Conservation (phyloP, 2,113 vertebrate species). For the Pluvianellus socialis region DNA sequence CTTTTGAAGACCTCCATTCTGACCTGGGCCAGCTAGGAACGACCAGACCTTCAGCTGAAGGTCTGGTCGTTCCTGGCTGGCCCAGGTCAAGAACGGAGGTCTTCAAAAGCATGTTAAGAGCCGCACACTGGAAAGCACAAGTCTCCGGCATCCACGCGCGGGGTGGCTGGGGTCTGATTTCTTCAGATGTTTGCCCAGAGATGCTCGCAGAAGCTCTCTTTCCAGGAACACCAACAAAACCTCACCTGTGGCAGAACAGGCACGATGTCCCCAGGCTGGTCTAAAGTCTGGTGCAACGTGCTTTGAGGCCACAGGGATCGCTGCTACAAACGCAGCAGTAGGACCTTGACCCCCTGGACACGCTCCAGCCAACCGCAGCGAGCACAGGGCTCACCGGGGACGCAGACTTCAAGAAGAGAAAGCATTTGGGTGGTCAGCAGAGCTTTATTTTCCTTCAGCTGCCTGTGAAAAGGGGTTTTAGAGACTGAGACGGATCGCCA, state of each 20-base stretch:
- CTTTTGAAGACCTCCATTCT: not conserved
- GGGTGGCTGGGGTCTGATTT: not conserved
- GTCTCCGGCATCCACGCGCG: not conserved
- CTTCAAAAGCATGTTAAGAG: not conserved
- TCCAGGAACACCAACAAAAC: not conserved
- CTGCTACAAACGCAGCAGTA: not conserved
- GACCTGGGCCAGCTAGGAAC: not conserved
- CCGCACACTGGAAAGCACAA: not conserved
- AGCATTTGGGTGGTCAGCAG: not conserved
- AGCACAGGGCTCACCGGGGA: not conserved
- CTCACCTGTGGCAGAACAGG: no score
- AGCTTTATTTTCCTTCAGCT: not conserved
- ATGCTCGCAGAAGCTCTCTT: not conserved
- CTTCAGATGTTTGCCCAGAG: not conserved
- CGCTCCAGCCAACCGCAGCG: not conserved
- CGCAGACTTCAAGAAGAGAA: not conserved
- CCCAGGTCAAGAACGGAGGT: no score
- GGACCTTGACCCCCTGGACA: not conserved
- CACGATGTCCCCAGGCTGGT: rapidly evolving
- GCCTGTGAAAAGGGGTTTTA: not conserved
- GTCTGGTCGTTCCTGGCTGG: no score
- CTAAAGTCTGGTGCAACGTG: not conserved
- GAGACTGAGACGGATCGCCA: not conserved
- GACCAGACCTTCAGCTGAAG: not conserved
- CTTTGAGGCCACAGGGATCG: not conserved